Base-by-base conservation (phyloP, 2,888 invertebrate genomes). In the Ophion costatus region DNA sequence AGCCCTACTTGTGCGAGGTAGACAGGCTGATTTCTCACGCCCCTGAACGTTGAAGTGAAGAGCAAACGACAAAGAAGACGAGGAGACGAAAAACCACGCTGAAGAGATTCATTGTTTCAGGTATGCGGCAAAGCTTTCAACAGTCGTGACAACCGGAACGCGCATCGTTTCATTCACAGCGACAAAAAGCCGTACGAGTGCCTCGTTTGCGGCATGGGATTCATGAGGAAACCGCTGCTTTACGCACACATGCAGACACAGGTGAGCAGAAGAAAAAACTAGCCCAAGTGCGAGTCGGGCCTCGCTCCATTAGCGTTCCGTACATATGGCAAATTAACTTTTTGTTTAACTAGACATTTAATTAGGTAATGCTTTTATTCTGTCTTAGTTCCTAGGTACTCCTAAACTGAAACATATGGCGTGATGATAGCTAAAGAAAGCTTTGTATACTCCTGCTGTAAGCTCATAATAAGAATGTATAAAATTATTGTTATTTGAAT, bases 101-200 rank as follows among this genome's bases (percentile, higher is more conserved):
- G 5, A 51, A 5, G 11, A 2, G 4, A 14, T 51, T 14, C 22
- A 74, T 71, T 42, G 79, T 88, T 87, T 74, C 92, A 96, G 95
- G 96, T 97, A 20, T 98, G 98, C 93, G 97, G 97, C 75, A 98
- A 97, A 92, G 95, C 96, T 74, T 98, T 98, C 94, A 97, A 96
- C 91, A 97, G 97, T 11, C 95, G 97, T 82, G 98, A 98, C 94
- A 98, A 98, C 91, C 95, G 97, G 82, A 97, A 98, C 94, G 97
- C 97, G 11, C 98, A 98, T 92, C 95, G 97, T 45, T 98, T 97
- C 93, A 96, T 97, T 69, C 98, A 98, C 94, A 97, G 97, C 90
- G 97, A 97, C 92, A 97, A 97, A 92, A 98, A 98, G 90, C 98
- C 97, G 0, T 98, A 97, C 93, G 97, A 97, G 93, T 98, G 98